Base-by-base conservation (phyloP, 2,888 invertebrate genomes). In the Pristionchus exspectatus region DNA sequence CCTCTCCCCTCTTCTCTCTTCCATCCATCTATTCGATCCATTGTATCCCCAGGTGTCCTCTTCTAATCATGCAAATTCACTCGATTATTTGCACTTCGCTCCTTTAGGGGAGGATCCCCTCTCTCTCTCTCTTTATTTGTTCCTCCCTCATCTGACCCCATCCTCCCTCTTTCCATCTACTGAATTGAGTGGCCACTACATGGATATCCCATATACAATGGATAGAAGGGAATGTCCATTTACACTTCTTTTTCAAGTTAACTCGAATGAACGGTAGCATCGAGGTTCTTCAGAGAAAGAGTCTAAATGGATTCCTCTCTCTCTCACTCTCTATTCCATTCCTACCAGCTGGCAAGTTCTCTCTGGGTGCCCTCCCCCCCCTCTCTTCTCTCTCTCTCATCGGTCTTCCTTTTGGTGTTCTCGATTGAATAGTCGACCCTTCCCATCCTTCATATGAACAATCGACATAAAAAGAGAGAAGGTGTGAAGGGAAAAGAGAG, bases 41-140 rank as follows among this genome's bases (percentile, higher is more conserved):
- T 56, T 84, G 50, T 84, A 84, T 77, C 77, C 77, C 38, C 77
- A 77, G 77, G 77, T 77, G 84, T 84, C 84, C 77, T 77, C 77
- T 77, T n/a, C n/a, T 77, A 21, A 38, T 77, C 44, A 21, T 77
- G 21, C 50, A 44, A 21, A 21, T n/a, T 44, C 77, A 24, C n/a
- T 77, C 77, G n/a, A 77, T 77, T n/a, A 44, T n/a, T 77, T n/a
- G n/a, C 24, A n/a, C 44, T 44, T 44, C 72, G 21, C n/a, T 77
- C n/a, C 77, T 77, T 50, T 44, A 77, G 9, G n/a, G 74, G 30
- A 33, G 21, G 30, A 74, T 74, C 44, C 44, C 27, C 27, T 54
- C 54, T 54, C 56, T 83, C 50, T 27, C 44, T 59, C 18, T 24
- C 84, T 84, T 84, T 50, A 50, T 84, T 50, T 84, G 84, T 50